Evolutionary conservation across 1,140 invertebrate genomes (phyloP).

Genomic region (Drosophila pallidifrons): DNA sequence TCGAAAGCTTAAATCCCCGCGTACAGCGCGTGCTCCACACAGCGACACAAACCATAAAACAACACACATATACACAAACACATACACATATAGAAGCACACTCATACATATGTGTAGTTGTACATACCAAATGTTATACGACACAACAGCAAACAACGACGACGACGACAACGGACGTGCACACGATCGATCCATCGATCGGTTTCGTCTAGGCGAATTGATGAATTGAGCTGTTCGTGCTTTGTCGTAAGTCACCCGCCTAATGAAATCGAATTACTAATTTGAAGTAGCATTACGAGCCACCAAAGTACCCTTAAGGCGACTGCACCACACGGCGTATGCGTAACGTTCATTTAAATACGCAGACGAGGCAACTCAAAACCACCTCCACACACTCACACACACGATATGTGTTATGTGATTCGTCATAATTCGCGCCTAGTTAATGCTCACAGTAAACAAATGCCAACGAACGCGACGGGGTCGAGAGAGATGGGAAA

Average conservation of each 20-base stretch:
- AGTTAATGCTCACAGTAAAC: constrained; percentile 60
- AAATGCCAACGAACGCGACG: constrained; percentile 3
- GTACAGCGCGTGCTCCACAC: constrained; percentile 69
- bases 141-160: neutral
- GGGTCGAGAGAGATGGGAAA: constrained; percentile 26
- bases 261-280: constrained; percentile 24
- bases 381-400: neutral
- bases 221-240: constrained; percentile 54
- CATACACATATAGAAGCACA: constrained; percentile 8
- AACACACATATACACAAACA: constrained; percentile 2
- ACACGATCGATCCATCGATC: constrained; percentile 67
- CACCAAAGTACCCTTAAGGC: constrained; percentile 11
- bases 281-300: constrained; percentile 42
- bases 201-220: constrained; percentile 39
- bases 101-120: neutral
- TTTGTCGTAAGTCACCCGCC: constrained; percentile 48
- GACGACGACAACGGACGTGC: constrained; percentile 47
- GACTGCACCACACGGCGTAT: constrained; percentile 62
- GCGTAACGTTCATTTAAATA: constrained; percentile 52
- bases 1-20: constrained; percentile 79
- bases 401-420: constrained; percentile 12
- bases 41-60: constrained; percentile 20
- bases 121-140: constrained; percentile 1
- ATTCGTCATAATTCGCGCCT: constrained; percentile 72
- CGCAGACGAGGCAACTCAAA: constrained; percentile 15